A percentile compares a stretch with the other conserved stretches of the same genome.
These are phyloP conservation scores for Anser brachyrhynchus DNA, from an alignment of 2,113 vertebrate genomes.

Conservation along the genomic window DNA sequence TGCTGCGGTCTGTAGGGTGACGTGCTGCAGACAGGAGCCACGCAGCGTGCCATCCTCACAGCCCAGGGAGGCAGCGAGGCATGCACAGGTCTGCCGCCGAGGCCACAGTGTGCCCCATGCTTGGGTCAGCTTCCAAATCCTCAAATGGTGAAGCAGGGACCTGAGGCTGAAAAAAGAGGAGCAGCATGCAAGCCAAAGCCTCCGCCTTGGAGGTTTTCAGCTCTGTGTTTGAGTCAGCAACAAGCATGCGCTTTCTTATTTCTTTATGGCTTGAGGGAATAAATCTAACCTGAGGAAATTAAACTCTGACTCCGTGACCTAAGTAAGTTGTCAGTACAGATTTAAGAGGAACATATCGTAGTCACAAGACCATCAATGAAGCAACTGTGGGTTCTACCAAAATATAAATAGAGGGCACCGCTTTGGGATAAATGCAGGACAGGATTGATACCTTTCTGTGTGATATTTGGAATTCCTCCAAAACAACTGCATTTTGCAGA, in stretches of 20 bases:
- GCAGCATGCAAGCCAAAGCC: neutral
- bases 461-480: conserved; percentile 14
- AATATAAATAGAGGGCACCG: neutral
- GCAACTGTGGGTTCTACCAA: conserved; percentile 15
- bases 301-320: conserved; percentile 30
- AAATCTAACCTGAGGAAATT: conserved; percentile 49
- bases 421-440: neutral
- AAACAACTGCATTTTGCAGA: neutral
- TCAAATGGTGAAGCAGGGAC: neutral
- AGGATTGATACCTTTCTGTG: neutral
- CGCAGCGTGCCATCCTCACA: neutral
- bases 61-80: neutral
- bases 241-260: neutral
- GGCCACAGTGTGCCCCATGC: neutral
- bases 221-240: neutral
- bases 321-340: conserved; percentile 55
- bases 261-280: conserved; percentile 37
- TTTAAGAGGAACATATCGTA: conserved; percentile 3
- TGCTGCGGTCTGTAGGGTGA: neutral
- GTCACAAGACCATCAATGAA: conserved; percentile 28
- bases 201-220: neutral
- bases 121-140: neutral
- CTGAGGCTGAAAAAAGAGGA: neutral
- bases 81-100: neutral
- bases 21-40: neutral